Evolutionary conservation across 2,797 vertebrate genomes (phyloP), one percentile per base, ranked within the genome.

Genomic region (Sparus aurata): DNA sequence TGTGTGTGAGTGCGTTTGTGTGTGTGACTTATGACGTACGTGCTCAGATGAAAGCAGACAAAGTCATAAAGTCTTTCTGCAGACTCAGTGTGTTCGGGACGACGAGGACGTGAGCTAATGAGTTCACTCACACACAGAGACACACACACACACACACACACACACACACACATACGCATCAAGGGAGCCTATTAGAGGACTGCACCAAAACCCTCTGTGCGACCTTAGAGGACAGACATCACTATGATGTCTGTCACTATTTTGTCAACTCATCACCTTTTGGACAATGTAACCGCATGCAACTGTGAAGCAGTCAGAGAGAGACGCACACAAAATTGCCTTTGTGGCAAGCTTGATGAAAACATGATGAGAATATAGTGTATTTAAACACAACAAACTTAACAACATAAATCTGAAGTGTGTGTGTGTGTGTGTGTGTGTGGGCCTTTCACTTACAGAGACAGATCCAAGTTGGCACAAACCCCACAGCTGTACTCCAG

Each of bases 51-150:
- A 84, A 60, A 59, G 70, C 71, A 25, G 65, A 59, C 83, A 84
- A 90, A 88, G 85, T 89, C 86, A 75, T 49, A 58, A 55, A n/a
- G 73, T 73, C 59, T 86, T 91, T 90, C 73, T 91, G 91, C 83
- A 83, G 65, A 90, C 81, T 88, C 83, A 69, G 81, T 66, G 70
- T 67, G 69, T 91, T 38, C 87, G 78, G 65, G 75, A 85, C 82
- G 77, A 75, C 58, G 64, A 86, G 68, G 76, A 65, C 79, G 65
- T 74, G 73, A 85, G 69, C 70, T 91, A 90, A 92, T 85, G 75
- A 87, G 73, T 27, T 17, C 67, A n/a, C 46, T 6, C 57, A 3
- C 75, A 20, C 67, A n/a, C 46, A 4, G 57, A 2, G 75, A 20
- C 57, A 3, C 75, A 20, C 68, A 47, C 67, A n/a, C 46, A 4